These are phyloP conservation scores for Trissolcus basalis DNA, from an alignment of 1,140 invertebrate genomes.

Conservation along the genomic window DNA sequence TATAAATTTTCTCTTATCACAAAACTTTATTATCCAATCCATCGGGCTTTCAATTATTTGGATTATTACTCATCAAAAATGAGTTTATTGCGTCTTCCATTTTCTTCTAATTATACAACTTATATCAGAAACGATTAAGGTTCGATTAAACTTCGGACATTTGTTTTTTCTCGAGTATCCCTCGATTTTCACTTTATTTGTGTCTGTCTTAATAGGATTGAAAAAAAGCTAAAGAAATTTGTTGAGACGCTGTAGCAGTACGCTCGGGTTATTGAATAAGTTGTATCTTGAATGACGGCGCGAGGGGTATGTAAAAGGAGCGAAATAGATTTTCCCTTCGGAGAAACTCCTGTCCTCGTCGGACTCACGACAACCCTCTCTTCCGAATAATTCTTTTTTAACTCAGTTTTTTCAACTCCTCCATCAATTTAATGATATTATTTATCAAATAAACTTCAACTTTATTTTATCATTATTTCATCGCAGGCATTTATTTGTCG, in stretches of 20 bases:
- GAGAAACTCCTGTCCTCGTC: slow-evolving; percentile 3
- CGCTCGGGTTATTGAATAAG: slow-evolving; percentile 49
- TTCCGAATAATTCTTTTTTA: neutral
- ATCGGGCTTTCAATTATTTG: slow-evolving; percentile 35
- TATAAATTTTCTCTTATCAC: neutral
- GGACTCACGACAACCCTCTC: no score
- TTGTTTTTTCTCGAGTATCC: no score
- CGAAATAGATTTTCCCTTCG: slow-evolving; percentile 17
- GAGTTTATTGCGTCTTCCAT: slow-evolving; percentile 7
- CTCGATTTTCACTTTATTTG: slow-evolving; percentile 1
- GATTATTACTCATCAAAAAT: slow-evolving; percentile 52
- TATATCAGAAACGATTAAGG: slow-evolving; percentile 13
- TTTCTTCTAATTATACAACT: slow-evolving; percentile 18
- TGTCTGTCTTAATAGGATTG: slow-evolving; percentile 15
- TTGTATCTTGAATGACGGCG: slow-evolving; percentile 38
- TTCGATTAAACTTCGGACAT: slow-evolving; percentile 8
- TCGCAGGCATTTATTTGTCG: no score
- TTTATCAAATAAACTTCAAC: no score
- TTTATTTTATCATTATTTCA: no score
- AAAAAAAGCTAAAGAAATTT: slow-evolving; percentile 23
- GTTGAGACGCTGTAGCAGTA: slow-evolving; percentile 19
- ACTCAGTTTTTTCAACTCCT: slow-evolving; percentile 4
- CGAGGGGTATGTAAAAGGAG: slow-evolving; percentile 26
- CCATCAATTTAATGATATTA: slow-evolving; percentile 39
- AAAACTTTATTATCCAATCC: slow-evolving; percentile 45